Conservation (phyloP, 2,888 invertebrate genomes). For the Lepidochitona cinerea region DNA sequence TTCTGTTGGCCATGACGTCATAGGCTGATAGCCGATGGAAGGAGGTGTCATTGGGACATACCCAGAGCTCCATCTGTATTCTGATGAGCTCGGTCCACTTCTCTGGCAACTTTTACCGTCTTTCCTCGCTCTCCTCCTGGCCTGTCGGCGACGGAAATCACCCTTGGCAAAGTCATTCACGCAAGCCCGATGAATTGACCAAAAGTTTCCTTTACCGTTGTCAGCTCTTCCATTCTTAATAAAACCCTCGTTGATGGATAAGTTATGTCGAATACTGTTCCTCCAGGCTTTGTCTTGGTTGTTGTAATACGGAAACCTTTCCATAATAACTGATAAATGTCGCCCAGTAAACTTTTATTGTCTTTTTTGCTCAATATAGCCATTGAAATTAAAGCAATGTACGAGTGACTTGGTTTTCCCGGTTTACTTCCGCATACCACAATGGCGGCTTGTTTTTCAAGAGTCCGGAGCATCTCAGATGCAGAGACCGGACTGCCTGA, state of each 20-base stretch:
- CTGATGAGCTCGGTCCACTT: conserved; percentile 55
- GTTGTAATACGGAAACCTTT: conserved; percentile 59
- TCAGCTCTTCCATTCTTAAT: conserved; percentile 63
- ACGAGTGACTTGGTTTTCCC: conserved; percentile 61
- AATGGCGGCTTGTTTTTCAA: not conserved
- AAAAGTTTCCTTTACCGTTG: conserved; percentile 96
- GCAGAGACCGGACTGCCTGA: not conserved
- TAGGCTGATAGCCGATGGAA: conserved; percentile 26
- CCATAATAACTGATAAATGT: conserved; percentile 63
- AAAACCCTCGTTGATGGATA: conserved; percentile 67
- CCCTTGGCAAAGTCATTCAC: conserved; percentile 96
- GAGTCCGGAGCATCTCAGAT: not conserved
- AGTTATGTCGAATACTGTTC: conserved; percentile 66
- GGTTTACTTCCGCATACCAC: not conserved
- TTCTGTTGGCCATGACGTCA: not conserved
- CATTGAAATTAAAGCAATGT: conserved; percentile 68
- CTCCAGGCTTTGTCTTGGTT: conserved; percentile 65
- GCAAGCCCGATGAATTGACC: conserved; percentile 98
- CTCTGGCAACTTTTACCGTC: conserved; percentile 18
- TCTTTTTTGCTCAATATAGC: conserved; percentile 62
- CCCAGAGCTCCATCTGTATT: conserved; percentile 31
- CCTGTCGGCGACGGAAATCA: conserved; percentile 94
- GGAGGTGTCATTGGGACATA: conserved; percentile 54
- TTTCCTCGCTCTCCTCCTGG: conserved; percentile 85
- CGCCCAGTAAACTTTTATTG: conserved; percentile 61